Conservation (phyloP, 2,113 vertebrate genomes). For the Perca fluviatilis region DNA sequence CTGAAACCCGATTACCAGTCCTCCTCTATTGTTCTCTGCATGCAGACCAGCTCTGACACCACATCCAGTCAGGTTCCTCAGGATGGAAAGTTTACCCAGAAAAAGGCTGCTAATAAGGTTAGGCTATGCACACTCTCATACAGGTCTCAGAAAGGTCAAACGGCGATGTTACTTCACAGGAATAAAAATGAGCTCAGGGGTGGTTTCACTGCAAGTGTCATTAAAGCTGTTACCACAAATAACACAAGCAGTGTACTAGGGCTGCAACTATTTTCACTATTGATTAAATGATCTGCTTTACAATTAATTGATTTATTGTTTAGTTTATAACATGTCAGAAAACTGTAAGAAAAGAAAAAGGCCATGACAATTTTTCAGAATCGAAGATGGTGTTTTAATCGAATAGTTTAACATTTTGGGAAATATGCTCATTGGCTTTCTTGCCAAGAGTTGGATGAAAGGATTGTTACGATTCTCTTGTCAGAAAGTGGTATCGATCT, state of each 20-base stretch:
- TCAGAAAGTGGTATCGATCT: no score
- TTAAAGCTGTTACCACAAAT: not conserved
- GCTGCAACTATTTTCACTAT: not conserved
- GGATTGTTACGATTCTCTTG: no score
- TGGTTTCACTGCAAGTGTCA: not conserved
- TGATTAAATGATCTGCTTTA: not conserved
- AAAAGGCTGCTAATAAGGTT: conserved; percentile 72
- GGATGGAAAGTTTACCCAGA: conserved; percentile 46
- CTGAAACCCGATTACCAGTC: conserved; percentile 69
- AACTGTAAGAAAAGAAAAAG: no score
- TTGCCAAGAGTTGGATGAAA: no score
- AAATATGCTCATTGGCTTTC: no score
- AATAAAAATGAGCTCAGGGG: conserved; percentile 28
- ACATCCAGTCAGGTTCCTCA: conserved; percentile 21
- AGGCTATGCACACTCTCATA: conserved; percentile 32
- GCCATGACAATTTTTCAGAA: no score
- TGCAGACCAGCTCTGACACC: conserved; percentile 13
- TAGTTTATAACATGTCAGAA: not conserved
- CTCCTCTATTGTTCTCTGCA: conserved; percentile 29
- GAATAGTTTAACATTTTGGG: no score
- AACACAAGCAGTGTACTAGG: not conserved
- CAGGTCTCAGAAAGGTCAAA: conserved; percentile 70
- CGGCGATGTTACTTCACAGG: not conserved
- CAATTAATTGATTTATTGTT: not conserved
- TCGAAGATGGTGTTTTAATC: no score